A percentile compares a stretch with the other conserved stretches of the same genome.
These are phyloP conservation scores for Parazoanthus darwini DNA, from an alignment of 92 coral and sea anemone genomes.

Conservation along the genomic window DNA sequence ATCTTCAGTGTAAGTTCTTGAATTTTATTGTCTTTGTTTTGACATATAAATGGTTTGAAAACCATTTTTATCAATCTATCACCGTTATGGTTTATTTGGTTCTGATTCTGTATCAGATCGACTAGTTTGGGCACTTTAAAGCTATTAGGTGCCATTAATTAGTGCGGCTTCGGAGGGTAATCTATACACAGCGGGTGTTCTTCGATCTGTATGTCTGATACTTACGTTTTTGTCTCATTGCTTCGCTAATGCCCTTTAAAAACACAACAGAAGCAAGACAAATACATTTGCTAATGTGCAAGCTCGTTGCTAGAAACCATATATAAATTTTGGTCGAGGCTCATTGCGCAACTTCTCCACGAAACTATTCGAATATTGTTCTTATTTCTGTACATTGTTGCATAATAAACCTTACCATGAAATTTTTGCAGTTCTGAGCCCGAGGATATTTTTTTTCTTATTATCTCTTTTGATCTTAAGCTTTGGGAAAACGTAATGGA, in stretches of 20 bases:
- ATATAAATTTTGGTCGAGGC: too few species aligned
- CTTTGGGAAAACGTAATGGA: too few species aligned
- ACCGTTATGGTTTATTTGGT: neutral
- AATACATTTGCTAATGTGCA: too few species aligned
- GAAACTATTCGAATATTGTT: too few species aligned
- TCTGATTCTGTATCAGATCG: neutral
- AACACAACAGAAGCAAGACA: too few species aligned
- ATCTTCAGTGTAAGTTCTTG: neutral
- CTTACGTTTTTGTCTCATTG: neutral
- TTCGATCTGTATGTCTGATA: neutral
- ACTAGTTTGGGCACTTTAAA: neutral
- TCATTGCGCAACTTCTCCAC: too few species aligned
- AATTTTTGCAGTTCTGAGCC: too few species aligned
- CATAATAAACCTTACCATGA: too few species aligned
- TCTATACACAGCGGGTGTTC: neutral
- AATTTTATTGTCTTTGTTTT: neutral
- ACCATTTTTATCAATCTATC: neutral
- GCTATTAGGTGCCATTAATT: neutral
- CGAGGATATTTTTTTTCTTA: too few species aligned
- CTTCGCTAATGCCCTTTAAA: neutral
- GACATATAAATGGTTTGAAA: neutral
- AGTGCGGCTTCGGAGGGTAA: neutral
- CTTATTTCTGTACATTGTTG: too few species aligned
- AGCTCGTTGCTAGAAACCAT: too few species aligned
- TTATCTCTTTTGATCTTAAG: too few species aligned